Base-by-base conservation (phyloP, 2,888 invertebrate species). In the Eustalomyia histrio region DNA sequence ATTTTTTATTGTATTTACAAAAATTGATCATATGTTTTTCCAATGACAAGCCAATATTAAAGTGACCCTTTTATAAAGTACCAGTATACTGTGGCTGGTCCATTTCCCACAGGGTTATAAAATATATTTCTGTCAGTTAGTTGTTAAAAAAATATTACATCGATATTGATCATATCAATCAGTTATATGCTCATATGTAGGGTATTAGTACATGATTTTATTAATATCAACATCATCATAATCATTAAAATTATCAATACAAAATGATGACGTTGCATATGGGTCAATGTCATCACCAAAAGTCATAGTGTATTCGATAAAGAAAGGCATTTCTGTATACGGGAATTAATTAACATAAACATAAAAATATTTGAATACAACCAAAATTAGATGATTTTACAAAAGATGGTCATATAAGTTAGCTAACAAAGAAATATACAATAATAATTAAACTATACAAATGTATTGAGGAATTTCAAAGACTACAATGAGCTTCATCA, bases 331-430 rank as follows among this genome's bases (percentile, higher is more conserved):
- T 17, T 53, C n/a, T 35, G n/a, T 29, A 52, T 65, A 57, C 50
- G 74, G 74, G 60, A 64, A 74, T 43, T 67, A 52, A 67, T 74
- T 47, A 75, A n/a, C n/a, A n/a, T n/a, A n/a, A 50, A 58, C 9
- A 63, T 21, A 43, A 57, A 47, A 57, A 47, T 2, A 47, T 73
- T 50, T 64, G 29, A 29, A 72, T 33, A 55, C 17, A 14, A 63
- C 29, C 52, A 55, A 55, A 55, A 61, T 39, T 43, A 43, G 53
- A 47, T 71, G 47, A 18, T 29, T 55, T 63, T 63, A 63, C 55
- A 72, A 55, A 61, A 24, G 35, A 39, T 63, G 18, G n/a, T 43
- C 24, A 55, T 55, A 39, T 29, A 21, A 61, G 18, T 21, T 2
- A 43, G 8, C 21, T n/a, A 24, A 61, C 14, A 61, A 61, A 63